Evolutionary conservation across 2,797 vertebrate genomes (phyloP).

Genomic region (Rhynchotus rufescens): DNA sequence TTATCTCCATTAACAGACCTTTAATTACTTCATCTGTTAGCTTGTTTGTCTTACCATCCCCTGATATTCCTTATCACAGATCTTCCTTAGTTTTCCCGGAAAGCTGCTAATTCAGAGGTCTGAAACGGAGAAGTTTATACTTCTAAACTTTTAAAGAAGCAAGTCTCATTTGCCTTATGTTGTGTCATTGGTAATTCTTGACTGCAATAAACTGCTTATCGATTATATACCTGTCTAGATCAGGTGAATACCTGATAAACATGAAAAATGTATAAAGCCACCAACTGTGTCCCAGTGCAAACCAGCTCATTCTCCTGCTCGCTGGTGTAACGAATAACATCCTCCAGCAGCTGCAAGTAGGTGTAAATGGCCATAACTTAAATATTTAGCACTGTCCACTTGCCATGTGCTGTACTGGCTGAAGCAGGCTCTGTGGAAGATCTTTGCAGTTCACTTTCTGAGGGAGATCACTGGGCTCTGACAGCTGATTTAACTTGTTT

Average conservation of each 20-base stretch:
- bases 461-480: not conserved
- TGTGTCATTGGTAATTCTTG: constrained; percentile 23
- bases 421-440: not conserved
- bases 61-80: not conserved
- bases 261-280: not conserved
- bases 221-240: not conserved
- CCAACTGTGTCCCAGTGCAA: not conserved
- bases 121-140: not conserved
- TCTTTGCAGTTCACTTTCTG: not conserved
- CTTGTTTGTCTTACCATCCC: constrained; percentile 59
- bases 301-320: not conserved
- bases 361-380: not conserved
- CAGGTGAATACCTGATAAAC: not conserved
- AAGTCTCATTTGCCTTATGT: not conserved
- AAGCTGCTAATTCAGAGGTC: not conserved
- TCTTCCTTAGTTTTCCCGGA: not conserved
- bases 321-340: not conserved
- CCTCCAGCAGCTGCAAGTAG: not conserved
- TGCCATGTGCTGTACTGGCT: not conserved
- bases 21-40: constrained; percentile 46
- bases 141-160: not conserved
- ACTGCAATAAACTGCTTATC: not conserved
- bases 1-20: constrained; percentile 40
- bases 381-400: not conserved
- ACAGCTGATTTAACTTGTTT: not conserved